Conservation (phyloP, 2,113 vertebrate species). For the Leptodactylus fuscus region DNA sequence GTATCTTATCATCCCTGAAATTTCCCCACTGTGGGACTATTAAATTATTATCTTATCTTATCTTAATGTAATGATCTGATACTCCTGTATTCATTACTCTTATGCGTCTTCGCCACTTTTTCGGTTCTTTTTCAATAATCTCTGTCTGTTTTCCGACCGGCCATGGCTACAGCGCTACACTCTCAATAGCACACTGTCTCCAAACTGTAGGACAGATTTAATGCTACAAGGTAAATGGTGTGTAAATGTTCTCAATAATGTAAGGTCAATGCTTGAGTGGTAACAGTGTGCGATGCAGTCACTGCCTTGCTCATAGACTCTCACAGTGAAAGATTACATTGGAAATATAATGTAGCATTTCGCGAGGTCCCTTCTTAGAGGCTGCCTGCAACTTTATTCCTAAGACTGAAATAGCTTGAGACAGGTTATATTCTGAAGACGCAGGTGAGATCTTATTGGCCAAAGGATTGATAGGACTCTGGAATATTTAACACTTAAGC, state of each 20-base stretch:
- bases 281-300: conserved; percentile 57
- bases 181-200: conserved; percentile 33
- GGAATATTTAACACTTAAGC: too few relatives aligned
- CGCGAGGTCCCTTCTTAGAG: neutral
- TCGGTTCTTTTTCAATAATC: neutral
- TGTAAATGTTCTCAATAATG: conserved; percentile 59
- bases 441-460: neutral
- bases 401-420: neutral
- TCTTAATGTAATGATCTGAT: too few relatives aligned
- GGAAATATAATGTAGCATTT: conserved; percentile 44
- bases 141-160: neutral
- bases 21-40: too few relatives aligned
- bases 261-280: conserved; percentile 58
- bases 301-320: conserved; percentile 34
- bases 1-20: too few relatives aligned
- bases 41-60: too few relatives aligned
- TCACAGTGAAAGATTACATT: conserved; percentile 40
- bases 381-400: neutral
- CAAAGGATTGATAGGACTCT: too few relatives aligned
- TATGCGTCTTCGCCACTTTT: neutral
- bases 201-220: conserved; percentile 47
- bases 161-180: neutral
- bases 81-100: too few relatives aligned
- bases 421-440: neutral
- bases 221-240: conserved; percentile 53